These are phyloP conservation scores for Peromyscus leucopus DNA, from an alignment of 2,113 vertebrate genomes.

Conservation along the genomic window DNA sequence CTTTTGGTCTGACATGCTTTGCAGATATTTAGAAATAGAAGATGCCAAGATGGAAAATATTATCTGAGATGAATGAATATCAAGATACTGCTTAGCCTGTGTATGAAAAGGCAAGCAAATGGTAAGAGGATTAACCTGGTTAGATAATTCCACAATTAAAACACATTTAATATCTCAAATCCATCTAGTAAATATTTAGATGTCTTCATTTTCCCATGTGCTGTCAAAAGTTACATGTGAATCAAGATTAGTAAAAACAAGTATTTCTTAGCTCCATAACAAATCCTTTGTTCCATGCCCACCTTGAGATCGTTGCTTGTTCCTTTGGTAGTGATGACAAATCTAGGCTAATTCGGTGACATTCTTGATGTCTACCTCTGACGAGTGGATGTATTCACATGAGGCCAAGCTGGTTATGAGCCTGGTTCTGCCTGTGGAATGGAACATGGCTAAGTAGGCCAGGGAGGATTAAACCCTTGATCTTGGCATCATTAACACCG, in stretches of 20 bases:
- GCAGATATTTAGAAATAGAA: constrained; percentile 38
- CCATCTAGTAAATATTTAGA: background rate
- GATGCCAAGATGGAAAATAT: background rate
- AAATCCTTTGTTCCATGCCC: background rate
- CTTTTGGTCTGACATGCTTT: background rate
- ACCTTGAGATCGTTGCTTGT: background rate
- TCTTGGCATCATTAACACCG: constrained; percentile 72
- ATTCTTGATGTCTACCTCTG: constrained; percentile 27
- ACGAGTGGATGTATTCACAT: constrained; percentile 31
- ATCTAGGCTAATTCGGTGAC: background rate
- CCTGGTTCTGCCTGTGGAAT: constrained; percentile 34
- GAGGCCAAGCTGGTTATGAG: constrained; percentile 10
- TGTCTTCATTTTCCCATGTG: background rate
- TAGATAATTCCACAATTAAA: background rate
- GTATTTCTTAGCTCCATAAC: background rate
- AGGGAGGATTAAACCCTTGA: constrained; percentile 52
- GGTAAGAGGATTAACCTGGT: background rate
- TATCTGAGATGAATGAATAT: background rate
- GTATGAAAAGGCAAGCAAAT: background rate
- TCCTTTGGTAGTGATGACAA: background rate
- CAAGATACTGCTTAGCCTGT: background rate
- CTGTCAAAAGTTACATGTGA: background rate
- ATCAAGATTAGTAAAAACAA: background rate
- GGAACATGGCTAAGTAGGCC: constrained; percentile 47
- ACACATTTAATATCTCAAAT: background rate